phyloP scores from a whole-genome alignment of 2,797 vertebrate genomes.

The Bucorvus abyssinicus region DNA sequence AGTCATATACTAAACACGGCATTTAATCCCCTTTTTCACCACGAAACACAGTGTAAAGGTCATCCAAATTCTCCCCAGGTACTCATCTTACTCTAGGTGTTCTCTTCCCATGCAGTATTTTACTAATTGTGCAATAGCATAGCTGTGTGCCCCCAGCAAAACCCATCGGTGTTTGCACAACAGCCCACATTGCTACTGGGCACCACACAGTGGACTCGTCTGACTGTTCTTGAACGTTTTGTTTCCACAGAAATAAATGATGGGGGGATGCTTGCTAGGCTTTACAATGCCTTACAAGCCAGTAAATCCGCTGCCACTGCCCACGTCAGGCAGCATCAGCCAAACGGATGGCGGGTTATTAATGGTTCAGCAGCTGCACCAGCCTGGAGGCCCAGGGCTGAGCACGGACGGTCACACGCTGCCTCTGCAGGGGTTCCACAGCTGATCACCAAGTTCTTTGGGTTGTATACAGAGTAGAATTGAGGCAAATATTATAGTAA shows the following conservation, averaged over 20 bases:
- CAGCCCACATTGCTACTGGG: not conserved
- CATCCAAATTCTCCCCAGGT: not conserved
- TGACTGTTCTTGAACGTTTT: not conserved
- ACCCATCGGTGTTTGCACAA: not conserved
- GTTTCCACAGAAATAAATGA: not conserved
- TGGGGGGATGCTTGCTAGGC: too few relatives aligned
- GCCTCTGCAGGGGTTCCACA: not conserved
- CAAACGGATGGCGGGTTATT: not conserved
- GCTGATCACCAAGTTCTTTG: not conserved
- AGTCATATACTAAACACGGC: not conserved
- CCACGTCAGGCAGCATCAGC: too few relatives aligned
- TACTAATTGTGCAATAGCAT: not conserved
- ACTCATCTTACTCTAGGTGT: not conserved
- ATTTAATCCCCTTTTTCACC: not conserved
- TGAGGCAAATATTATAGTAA: not conserved
- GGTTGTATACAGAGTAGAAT: not conserved
- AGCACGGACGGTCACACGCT: fast-evolving
- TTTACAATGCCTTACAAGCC: not conserved
- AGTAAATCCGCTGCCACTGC: not conserved
- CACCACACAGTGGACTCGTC: too few relatives aligned
- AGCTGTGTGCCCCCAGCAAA: not conserved
- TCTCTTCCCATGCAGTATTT: not conserved
- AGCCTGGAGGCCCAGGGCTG: not conserved
- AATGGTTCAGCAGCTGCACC: not conserved
- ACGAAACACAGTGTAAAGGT: not conserved